Percentiles rank a stretch among this genome's conserved stretches.
phyloP scores from a whole-genome alignment of 2,797 vertebrate species.

The Channa striata region DNA sequence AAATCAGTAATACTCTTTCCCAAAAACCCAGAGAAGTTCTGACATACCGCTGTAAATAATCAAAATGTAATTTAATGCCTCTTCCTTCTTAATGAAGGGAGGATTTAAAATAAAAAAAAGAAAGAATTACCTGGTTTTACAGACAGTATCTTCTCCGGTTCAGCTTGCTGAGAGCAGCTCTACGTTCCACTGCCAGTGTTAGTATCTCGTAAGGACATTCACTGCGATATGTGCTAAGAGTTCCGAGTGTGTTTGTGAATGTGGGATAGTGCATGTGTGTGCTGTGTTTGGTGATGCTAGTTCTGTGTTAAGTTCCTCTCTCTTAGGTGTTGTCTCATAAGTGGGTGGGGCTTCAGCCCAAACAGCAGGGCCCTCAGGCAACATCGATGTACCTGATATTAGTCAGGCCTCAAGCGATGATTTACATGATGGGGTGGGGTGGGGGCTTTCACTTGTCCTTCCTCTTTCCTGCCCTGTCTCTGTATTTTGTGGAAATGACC shows the following conservation, averaged over 20 bases:
- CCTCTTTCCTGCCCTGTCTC: conserved; percentile 12
- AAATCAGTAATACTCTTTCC: conserved; percentile 7
- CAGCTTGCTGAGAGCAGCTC: conserved; percentile 14
- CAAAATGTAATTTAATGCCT: neutral
- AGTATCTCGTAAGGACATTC: conserved; percentile 25
- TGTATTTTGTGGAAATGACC: conserved; percentile 37
- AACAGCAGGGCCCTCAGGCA: conserved; percentile 96
- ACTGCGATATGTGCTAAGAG: conserved; percentile 8
- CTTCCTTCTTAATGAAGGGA: conserved; percentile 5
- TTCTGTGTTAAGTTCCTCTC: conserved; percentile 78
- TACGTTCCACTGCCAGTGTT: conserved; percentile 23
- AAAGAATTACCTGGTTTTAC: conserved; percentile 60
- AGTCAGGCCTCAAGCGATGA: conserved; percentile 94
- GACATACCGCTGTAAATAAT: neutral
- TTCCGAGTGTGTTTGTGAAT: conserved; percentile 31
- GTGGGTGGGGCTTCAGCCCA: conserved; percentile 93
- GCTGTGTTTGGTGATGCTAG: conserved; percentile 61
- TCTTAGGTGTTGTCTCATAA: conserved; percentile 88
- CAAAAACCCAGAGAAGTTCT: neutral
- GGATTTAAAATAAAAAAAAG: neutral
- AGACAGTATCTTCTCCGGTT: conserved; percentile 10
- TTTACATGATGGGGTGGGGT: conserved; percentile 85
- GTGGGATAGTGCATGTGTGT: conserved; percentile 57
- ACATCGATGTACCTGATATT: conserved; percentile 96
- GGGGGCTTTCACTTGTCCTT: conserved; percentile 29